Conservation (phyloP, 2,888 invertebrate species). For the Polydesmus complanatus region DNA sequence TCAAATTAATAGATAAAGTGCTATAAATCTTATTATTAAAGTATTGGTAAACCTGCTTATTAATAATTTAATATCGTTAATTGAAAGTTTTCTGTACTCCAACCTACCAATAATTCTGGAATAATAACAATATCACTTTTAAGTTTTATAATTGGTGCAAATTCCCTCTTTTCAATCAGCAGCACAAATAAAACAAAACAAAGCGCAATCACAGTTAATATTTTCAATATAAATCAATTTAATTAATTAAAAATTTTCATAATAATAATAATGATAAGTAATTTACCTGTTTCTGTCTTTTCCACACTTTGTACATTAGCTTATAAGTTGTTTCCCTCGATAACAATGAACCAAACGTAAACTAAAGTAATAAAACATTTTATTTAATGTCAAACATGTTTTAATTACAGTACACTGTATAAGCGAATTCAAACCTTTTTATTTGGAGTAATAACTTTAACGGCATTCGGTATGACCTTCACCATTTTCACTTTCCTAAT, state of each 20-base stretch:
- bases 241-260: background rate
- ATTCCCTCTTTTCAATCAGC: background rate
- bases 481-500: conserved; percentile 89
- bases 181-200: background rate
- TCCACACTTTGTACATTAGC: conserved; percentile 74
- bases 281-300: conserved; percentile 12
- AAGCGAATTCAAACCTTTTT: conserved; percentile 37
- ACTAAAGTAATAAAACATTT: conserved; percentile 28
- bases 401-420: conserved; percentile 26
- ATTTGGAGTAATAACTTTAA: conserved; percentile 70
- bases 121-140: background rate
- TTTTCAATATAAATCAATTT: too few species aligned
- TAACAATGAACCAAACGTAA: conserved; percentile 78
- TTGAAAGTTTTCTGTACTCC: too few species aligned
- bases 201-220: background rate
- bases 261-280: background rate
- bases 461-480: conserved; percentile 84
- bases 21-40: too few species aligned
- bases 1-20: too few species aligned
- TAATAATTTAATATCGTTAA: too few species aligned
- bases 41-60: too few species aligned
- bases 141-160: background rate
- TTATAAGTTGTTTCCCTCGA: conserved; percentile 77
- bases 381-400: background rate
- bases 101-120: background rate